Base-by-base conservation (phyloP, 2,113 vertebrate species). In the Elanoides forficatus region DNA sequence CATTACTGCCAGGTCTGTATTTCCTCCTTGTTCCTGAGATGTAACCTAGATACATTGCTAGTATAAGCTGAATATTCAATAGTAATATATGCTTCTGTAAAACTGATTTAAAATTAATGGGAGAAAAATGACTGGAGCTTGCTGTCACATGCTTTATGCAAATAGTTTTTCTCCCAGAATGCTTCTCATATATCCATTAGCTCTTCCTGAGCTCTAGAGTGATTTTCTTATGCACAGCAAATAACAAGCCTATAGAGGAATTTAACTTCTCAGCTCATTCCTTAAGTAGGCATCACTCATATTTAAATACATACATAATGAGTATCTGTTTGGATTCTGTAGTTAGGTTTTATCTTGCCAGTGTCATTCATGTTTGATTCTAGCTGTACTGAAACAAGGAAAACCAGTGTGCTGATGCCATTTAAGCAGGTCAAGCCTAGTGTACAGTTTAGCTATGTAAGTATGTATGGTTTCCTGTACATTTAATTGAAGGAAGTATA, bases 201-300 rank as follows among this genome's bases (percentile, higher is more conserved):
- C 14, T 74, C 11, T 87, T 84, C 42, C 58, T 89, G 52, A 87
- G 9, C 42, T 63, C 32, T 47, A 10, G 42, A 40, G 23, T 34
- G 15, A 32, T 68, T 93, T 94, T 82, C 27, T 82, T 67, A 23
- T 71, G 10, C 52, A 43, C 56, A 26, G 52, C n/a, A 72, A 87
- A 85, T 58, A 91, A 42, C 30, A 92, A 92, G 17, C 36, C 43
- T 50, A 3, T 16, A 66, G 68, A 81, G 66, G 78, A 96, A 93
- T 94, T 87, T 67, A 74, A 58, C 14, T 82, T 90, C 88, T 90
- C 96, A 94, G 95, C 72, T 96, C 43, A 88, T 95, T 95, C 50
- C 38, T 81, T 78, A 59, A 72, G 66, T 21, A 82, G 20, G 16
- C 26, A 72, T 90, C 66, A 71, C 62, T 80, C 30, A 29, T 75